These are phyloP conservation scores for Drosophila jambulina DNA, from an alignment of 1,140 invertebrate genomes.

Conservation along the genomic window DNA sequence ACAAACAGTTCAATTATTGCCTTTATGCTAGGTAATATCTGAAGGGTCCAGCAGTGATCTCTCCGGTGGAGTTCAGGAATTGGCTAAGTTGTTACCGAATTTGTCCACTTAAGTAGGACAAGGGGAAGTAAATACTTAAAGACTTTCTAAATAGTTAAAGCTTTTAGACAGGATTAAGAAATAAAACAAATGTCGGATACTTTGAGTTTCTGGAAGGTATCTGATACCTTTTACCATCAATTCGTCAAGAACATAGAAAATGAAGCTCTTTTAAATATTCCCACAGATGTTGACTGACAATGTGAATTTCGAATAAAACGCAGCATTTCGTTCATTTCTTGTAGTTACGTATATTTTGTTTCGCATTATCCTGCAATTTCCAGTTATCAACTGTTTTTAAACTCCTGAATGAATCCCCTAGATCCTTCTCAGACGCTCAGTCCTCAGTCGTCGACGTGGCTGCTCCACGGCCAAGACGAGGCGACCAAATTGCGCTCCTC, in stretches of 20 bases:
- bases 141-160: neutral
- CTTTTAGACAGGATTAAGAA: neutral
- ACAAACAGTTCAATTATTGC: conserved; percentile 33
- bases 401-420: neutral
- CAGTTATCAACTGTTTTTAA: neutral
- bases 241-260: no score
- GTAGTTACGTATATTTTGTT: conserved; percentile 41
- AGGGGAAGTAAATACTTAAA: neutral
- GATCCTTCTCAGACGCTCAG: conserved; percentile 61
- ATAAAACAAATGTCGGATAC: neutral
- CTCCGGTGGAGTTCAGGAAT: neutral
- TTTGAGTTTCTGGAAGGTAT: neutral
- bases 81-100: neutral
- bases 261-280: no score
- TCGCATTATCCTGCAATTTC: conserved; percentile 1
- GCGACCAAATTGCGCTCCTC: conserved; percentile 60
- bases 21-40: conserved; percentile 24
- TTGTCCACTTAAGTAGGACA: neutral
- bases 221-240: no score
- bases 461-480: conserved; percentile 69
- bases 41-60: conserved; percentile 6
- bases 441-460: conserved; percentile 57
- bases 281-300: neutral
- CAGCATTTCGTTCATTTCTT: conserved; percentile 1
- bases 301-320: neutral